Evolutionary conservation across 2,797 vertebrate genomes (phyloP).

Genomic region (Champsocephalus esox): DNA sequence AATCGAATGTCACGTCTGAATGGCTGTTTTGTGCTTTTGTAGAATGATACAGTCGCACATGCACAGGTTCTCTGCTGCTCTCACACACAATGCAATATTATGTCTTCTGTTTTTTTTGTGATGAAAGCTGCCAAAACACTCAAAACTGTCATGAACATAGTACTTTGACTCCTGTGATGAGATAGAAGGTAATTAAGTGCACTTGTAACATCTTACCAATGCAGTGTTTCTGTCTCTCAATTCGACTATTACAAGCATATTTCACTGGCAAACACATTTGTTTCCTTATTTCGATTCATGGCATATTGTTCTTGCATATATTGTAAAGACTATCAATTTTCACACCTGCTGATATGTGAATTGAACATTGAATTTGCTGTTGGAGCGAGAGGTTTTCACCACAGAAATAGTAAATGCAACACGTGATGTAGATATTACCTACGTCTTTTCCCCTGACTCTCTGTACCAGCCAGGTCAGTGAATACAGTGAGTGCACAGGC

Average conservation of each 20-base stretch:
- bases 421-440: not conserved
- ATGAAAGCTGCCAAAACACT: not conserved
- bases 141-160: not conserved
- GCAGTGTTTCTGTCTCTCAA: not conserved
- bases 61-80: not conserved
- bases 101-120: not conserved
- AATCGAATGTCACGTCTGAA: conserved; percentile 18
- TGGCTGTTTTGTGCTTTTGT: conserved; percentile 9
- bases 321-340: not conserved
- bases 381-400: not conserved
- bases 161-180: not conserved
- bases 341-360: conserved; percentile 8
- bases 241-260: not conserved
- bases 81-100: not conserved
- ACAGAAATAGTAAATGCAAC: conserved; percentile 9
- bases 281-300: not conserved
- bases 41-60: not conserved
- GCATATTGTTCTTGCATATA: not conserved
- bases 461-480: not conserved
- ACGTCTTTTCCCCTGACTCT: not conserved
- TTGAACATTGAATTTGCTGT: not conserved
- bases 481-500: conserved; percentile 7
- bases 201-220: not conserved
- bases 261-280: not conserved
- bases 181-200: not conserved